Percentiles rank a stretch among this genome's conserved stretches.
Evolutionary conservation across 2,113 vertebrate species (phyloP).

Genomic region (Scophthalmus maximus): DNA sequence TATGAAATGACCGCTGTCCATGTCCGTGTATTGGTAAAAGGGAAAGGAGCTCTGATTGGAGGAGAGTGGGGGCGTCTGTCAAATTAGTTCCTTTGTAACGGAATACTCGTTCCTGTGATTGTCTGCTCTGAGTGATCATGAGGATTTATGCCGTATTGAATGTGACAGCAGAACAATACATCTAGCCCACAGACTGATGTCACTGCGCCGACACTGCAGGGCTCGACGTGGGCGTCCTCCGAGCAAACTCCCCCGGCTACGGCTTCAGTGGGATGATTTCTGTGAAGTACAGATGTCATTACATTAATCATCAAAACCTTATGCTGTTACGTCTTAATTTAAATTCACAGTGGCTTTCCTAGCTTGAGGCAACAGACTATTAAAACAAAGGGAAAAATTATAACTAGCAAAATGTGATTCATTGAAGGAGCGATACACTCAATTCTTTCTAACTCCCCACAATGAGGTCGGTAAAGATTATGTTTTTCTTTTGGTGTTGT

Average conservation of each 20-base stretch:
- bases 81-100: constrained; percentile 67
- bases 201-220: constrained; percentile 9
- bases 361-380: no score
- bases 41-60: constrained; percentile 56
- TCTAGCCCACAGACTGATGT: constrained; percentile 27
- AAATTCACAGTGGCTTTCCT: no score
- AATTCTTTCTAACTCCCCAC: no score
- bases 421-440: no score
- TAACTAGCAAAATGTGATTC: no score
- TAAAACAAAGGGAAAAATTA: no score
- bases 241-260: not conserved
- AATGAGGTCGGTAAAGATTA: no score
- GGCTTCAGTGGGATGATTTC: not conserved
- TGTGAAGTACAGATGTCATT: not conserved
- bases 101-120: constrained; percentile 50
- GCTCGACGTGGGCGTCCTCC: constrained; percentile 7
- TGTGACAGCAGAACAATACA: constrained; percentile 75
- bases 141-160: constrained; percentile 52
- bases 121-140: constrained; percentile 57
- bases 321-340: no score
- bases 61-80: constrained; percentile 51
- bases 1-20: constrained; percentile 25
- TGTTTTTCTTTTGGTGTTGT: no score
- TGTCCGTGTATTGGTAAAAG: constrained; percentile 2
- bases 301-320: no score